phyloP scores from a whole-genome alignment of 2,797 vertebrate species.

The Gila robusta region DNA sequence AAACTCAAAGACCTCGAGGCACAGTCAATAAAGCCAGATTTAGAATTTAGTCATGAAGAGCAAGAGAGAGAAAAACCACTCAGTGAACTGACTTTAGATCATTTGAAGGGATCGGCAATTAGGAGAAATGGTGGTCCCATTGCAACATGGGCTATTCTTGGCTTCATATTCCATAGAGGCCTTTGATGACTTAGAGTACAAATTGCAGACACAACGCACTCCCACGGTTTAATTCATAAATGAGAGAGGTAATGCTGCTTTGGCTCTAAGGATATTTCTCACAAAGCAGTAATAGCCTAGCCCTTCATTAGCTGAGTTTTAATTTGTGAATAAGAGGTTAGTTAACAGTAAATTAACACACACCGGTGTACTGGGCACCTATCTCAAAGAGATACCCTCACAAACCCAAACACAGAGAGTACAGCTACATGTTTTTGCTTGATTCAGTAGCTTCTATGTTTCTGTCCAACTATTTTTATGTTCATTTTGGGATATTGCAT shows the following conservation, averaged over 20 bases:
- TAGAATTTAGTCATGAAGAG: conserved; percentile 11
- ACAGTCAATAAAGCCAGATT: conserved; percentile 24
- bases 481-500: too few relatives aligned
- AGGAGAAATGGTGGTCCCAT: not conserved
- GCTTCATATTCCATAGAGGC: conserved; percentile 7
- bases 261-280: conserved; percentile 46
- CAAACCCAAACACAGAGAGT: not conserved
- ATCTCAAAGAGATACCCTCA: conserved; percentile 16
- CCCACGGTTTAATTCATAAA: conserved; percentile 45
- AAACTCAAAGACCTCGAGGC: conserved; percentile 25
- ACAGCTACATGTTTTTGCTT: not conserved
- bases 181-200: conserved; percentile 28
- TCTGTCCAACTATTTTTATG: too few relatives aligned
- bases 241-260: conserved; percentile 24
- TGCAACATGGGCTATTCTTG: conserved; percentile 4
- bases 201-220: conserved; percentile 37
- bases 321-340: conserved; percentile 55
- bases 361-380: conserved; percentile 15
- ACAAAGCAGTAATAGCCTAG: conserved; percentile 48
- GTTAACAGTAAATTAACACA: conserved; percentile 52
- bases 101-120: not conserved
- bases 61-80: not conserved
- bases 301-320: conserved; percentile 58
- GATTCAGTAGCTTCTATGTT: not conserved
- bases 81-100: conserved; percentile 6